Evolutionary conservation across 2,113 vertebrate species (phyloP).

Genomic region (Thamnophis sirtalis): DNA sequence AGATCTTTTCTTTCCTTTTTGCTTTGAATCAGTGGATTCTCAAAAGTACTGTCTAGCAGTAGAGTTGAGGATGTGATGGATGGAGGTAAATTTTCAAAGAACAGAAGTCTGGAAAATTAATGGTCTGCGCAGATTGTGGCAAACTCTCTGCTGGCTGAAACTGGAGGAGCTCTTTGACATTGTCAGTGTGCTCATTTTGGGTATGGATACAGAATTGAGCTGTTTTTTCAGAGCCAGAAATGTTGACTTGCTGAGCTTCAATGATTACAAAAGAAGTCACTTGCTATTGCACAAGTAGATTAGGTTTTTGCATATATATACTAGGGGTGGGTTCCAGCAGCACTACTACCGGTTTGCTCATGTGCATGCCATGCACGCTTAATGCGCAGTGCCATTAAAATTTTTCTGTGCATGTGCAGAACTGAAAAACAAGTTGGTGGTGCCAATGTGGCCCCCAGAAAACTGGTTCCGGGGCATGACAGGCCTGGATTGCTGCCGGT

Average conservation of each 20-base stretch:
- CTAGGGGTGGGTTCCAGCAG: no score
- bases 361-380: no score
- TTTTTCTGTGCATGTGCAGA: no score
- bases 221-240: not conserved
- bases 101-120: constrained; percentile 44
- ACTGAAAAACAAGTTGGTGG: no score
- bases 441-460: no score
- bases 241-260: not conserved
- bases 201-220: not conserved
- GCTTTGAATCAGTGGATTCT: constrained; percentile 61
- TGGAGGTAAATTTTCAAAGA: constrained; percentile 51
- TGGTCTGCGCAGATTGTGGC: constrained; percentile 13
- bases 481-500: no score
- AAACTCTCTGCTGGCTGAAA: constrained; percentile 46
- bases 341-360: no score
- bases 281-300: not conserved
- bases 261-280: not conserved
- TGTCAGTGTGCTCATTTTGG: constrained; percentile 33
- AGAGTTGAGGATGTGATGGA: constrained; percentile 46
- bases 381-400: no score
- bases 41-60: constrained; percentile 43
- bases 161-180: constrained; percentile 18
- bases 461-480: no score
- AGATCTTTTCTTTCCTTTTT: constrained; percentile 34
- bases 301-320: not conserved